These are phyloP conservation scores for Acropora tenuis DNA, from an alignment of 64 coral and sea anemone species.

Conservation along the genomic window DNA sequence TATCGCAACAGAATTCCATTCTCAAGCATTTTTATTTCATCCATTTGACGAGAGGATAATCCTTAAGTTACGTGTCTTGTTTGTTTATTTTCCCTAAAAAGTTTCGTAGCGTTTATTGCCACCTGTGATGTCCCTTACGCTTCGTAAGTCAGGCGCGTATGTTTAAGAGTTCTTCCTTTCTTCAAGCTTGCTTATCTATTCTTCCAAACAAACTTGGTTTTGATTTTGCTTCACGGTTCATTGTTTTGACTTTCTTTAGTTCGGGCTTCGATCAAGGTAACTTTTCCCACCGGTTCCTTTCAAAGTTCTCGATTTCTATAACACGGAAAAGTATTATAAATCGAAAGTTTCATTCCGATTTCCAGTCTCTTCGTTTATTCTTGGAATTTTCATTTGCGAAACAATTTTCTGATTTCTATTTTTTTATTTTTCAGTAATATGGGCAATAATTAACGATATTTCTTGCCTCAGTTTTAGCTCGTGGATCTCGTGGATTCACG, in stretches of 20 bases:
- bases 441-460: too few species aligned
- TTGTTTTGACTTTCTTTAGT: neutral
- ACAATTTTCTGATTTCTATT: too few species aligned
- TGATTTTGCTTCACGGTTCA: constrained; percentile 10
- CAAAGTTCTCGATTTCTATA: neutral
- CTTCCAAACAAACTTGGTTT: constrained; percentile 16
- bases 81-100: neutral
- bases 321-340: neutral
- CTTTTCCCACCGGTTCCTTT: constrained; percentile 9
- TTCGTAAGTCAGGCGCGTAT: neutral
- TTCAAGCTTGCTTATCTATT: constrained; percentile 7
- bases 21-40: neutral
- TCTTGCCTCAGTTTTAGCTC: too few species aligned
- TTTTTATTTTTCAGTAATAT: too few species aligned
- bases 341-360: too few species aligned
- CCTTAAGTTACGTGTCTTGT: neutral
- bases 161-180: neutral
- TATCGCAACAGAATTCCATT: neutral
- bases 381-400: too few species aligned
- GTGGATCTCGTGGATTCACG: too few species aligned
- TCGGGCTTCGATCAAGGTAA: constrained; percentile 11
- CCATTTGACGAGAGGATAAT: neutral
- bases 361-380: too few species aligned
- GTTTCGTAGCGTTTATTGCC: neutral
- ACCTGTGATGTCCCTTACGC: constrained; percentile 3